Evolutionary conservation across 2,113 vertebrate genomes (phyloP).

Genomic region (Nyctereutes procyonoides): DNA sequence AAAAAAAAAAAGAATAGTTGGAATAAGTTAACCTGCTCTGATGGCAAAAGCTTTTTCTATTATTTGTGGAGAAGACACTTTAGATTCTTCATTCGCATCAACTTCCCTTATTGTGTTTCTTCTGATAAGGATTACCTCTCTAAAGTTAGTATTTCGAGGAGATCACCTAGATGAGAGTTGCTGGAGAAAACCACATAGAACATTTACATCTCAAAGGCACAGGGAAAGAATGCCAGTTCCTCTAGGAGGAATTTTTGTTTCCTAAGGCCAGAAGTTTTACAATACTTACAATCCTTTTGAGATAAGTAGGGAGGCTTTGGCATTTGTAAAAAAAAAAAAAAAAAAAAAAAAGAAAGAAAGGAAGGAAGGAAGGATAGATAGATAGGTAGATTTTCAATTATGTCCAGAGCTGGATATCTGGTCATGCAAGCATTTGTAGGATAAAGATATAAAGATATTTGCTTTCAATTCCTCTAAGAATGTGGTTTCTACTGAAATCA

Average conservation of each 20-base stretch:
- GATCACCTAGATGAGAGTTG: background rate
- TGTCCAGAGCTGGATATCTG: background rate
- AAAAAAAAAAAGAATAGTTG: background rate
- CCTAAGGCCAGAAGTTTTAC: background rate
- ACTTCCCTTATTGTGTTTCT: background rate
- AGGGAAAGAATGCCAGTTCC: background rate
- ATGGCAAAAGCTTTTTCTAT: background rate
- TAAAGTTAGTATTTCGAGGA: background rate
- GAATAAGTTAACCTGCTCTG: background rate
- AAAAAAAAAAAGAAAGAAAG: no score
- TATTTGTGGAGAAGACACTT: background rate
- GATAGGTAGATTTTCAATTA: background rate
- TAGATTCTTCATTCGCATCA: background rate
- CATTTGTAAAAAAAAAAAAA: background rate
- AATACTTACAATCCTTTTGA: background rate
- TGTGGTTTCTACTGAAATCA: background rate
- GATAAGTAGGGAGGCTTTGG: background rate
- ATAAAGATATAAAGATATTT: background rate
- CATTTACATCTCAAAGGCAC: background rate
- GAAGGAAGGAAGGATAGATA: no score
- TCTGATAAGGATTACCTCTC: background rate
- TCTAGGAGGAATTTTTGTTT: background rate
- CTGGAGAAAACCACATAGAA: background rate
- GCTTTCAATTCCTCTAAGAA: background rate
- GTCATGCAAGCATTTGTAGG: background rate